Evolutionary conservation across 1,140 invertebrate species (phyloP), one percentile per base, ranked within the genome.

Genomic region (Neuroterus valhalla): DNA sequence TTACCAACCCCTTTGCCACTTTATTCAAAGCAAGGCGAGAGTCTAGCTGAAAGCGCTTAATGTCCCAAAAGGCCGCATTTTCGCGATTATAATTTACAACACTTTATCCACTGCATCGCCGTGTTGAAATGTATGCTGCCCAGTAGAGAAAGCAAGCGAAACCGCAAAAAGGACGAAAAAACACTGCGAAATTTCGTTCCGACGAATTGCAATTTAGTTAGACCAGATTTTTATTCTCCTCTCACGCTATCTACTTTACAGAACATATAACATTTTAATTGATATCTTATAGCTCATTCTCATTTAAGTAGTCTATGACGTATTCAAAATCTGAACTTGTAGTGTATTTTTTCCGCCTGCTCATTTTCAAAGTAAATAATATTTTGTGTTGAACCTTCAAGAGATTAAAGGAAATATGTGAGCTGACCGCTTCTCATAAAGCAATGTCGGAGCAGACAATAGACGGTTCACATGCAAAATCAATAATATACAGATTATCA

Each of bases 31-130:
- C 74, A 67, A 76, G 72, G 69, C 68, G 74, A 66, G 70, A 43
- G 66, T 70, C 72, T 71, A 75, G 66, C 70, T 68, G 68, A 69
- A 62, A 71, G 71, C 79, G 84, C 73, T 85, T 85, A 87, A 87
- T 86, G 84, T 87, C 72, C 83, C 82, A 81, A 84, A 81, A 87
- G 79, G 79, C 77, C 81, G 78, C 86, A 86, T 85, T 86, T 84
- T 82, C 80, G 75, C 79, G 82, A 83, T 87, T 85, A 84, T 85
- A 85, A 85, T 87, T 87, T 82, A 79, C 77, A 76, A 68, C 46
- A 50, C 26, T 62, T 23, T 72, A 55, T 67, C 52, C 46, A 66
- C 71, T 70, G 55, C 70, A 70, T 74, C 38, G 72, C 71, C 66
- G 14, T 1, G 66, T 62, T n/a, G 21, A 81, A 76, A 81, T 81